These are phyloP conservation scores for Cosmia trapezina DNA, from an alignment of 2,888 invertebrate species.

Conservation along the genomic window DNA sequence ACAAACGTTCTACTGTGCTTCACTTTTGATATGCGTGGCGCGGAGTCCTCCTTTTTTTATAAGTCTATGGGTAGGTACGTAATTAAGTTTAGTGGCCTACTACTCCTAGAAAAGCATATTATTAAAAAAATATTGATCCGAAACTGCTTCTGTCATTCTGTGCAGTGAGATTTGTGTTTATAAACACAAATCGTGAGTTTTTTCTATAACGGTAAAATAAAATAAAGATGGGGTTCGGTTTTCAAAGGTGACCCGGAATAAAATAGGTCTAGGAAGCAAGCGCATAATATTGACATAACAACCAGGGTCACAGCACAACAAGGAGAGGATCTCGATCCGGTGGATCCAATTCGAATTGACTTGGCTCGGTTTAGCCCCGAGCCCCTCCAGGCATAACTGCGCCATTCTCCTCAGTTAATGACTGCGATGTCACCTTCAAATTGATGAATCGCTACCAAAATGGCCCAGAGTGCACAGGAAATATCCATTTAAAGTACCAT, in stretches of 20 bases:
- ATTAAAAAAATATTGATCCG: background rate
- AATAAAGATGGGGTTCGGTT: background rate
- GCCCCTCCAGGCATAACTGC: constrained; percentile 46
- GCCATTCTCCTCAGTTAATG: constrained; percentile 45
- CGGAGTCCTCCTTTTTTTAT: no score
- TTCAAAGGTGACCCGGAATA: background rate
- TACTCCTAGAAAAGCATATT: background rate
- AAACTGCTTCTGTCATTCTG: no score
- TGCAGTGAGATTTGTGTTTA: no score
- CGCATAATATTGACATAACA: background rate
- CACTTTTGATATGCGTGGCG: no score
- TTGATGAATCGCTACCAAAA: constrained; percentile 46
- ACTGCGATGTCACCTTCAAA: constrained; percentile 48
- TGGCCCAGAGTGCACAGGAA: constrained; percentile 31
- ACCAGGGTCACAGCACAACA: background rate
- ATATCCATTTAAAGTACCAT: constrained; percentile 42
- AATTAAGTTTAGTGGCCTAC: no score
- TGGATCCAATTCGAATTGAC: constrained; percentile 21
- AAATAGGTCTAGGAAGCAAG: background rate
- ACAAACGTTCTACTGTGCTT: no score
- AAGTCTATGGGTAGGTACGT: no score
- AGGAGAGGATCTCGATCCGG: constrained; percentile 1
- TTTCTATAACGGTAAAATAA: background rate
- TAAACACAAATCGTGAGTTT: no score
- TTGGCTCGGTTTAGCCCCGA: constrained; percentile 32